These are phyloP conservation scores for Calephelis virginiensis DNA, from an alignment of 1,140 invertebrate species.

Conservation along the genomic window DNA sequence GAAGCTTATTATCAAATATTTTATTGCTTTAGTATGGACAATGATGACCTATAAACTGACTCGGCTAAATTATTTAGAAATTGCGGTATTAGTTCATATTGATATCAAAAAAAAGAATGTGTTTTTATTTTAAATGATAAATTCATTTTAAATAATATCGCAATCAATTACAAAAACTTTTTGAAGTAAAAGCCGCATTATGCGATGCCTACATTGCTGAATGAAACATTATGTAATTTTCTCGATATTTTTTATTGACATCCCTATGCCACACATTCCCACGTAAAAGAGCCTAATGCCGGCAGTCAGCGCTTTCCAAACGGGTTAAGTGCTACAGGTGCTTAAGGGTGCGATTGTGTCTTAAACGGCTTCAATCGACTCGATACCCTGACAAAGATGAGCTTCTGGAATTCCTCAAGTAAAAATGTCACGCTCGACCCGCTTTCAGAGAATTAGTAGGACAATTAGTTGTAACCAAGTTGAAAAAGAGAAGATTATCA, in stretches of 20 bases:
- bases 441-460: neutral
- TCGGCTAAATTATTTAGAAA: too few species aligned
- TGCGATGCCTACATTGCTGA: neutral
- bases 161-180: too few species aligned
- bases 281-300: constrained; percentile 48
- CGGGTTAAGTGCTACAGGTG: constrained; percentile 61
- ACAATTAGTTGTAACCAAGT: neutral
- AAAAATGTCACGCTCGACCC: constrained; percentile 9
- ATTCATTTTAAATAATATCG: too few species aligned
- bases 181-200: too few species aligned
- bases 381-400: constrained; percentile 27
- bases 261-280: constrained; percentile 39
- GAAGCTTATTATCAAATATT: too few species aligned
- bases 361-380: constrained; percentile 44
- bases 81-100: too few species aligned
- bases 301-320: constrained; percentile 62
- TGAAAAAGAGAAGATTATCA: too few species aligned
- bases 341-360: constrained; percentile 48
- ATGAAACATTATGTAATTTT: neutral
- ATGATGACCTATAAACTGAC: too few species aligned
- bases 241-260: constrained; percentile 21
- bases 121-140: too few species aligned
- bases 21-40: too few species aligned
- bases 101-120: too few species aligned
- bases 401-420: constrained; percentile 2